phyloP scores from a whole-genome alignment of 1,140 invertebrate species.

The Atta colombica region DNA sequence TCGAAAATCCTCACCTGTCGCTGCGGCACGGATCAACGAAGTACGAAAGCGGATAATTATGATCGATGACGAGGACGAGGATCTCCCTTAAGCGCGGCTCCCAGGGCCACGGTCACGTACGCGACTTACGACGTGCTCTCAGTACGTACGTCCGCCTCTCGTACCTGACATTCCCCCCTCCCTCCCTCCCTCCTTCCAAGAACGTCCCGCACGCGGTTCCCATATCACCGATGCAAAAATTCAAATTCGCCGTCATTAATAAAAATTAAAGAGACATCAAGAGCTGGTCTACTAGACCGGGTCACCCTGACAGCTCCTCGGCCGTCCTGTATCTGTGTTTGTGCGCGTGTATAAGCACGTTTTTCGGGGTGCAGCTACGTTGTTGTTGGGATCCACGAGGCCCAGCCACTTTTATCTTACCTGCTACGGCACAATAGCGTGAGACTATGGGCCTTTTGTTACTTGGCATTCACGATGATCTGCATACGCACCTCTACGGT shows the following conservation, averaged over 20 bases:
- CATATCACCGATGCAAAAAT: slow-evolving; percentile 87
- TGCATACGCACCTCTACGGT: slow-evolving; percentile 81
- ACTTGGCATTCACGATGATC: slow-evolving; percentile 83
- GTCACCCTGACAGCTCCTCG: slow-evolving; percentile 62
- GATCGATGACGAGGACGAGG: slow-evolving; percentile 78
- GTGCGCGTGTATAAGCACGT: slow-evolving; percentile 11
- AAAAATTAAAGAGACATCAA: slow-evolving; percentile 87
- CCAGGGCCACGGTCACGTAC: slow-evolving; percentile 53
- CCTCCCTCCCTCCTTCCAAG: neutral
- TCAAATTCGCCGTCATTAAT: slow-evolving; percentile 86
- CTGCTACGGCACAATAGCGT: slow-evolving; percentile 85
- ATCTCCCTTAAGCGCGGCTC: slow-evolving; percentile 41
- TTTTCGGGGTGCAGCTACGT: slow-evolving; percentile 33
- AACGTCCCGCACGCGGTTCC: slow-evolving; percentile 79
- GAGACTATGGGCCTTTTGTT: slow-evolving; percentile 86
- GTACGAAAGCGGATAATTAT: slow-evolving; percentile 80
- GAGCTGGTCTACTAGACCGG: slow-evolving; percentile 62
- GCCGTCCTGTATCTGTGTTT: neutral
- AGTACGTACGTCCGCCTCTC: slow-evolving; percentile 39
- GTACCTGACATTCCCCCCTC: slow-evolving; percentile 47
- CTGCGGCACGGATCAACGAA: slow-evolving; percentile 49
- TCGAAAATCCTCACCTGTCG: slow-evolving; percentile 65
- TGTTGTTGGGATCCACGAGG: slow-evolving; percentile 47
- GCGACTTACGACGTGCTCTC: slow-evolving; percentile 70
- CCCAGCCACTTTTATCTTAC: slow-evolving; percentile 85